Percentiles rank a stretch among this genome's conserved stretches.
Evolutionary conservation across 2,113 vertebrate genomes (phyloP).

Genomic region (Larimichthys crocea): DNA sequence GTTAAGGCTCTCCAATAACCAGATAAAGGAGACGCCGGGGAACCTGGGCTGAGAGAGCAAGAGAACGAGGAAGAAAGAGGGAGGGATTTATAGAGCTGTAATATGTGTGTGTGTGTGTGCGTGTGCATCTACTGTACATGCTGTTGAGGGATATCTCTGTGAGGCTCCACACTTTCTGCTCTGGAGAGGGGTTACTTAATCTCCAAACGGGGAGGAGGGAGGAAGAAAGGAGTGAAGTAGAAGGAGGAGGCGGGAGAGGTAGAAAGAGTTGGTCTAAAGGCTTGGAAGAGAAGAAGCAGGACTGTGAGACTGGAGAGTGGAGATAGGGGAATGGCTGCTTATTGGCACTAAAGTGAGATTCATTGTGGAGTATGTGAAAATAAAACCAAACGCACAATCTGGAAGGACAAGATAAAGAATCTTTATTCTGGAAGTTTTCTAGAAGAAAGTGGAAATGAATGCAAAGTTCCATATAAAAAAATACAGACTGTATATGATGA

Average conservation of each 20-base stretch:
- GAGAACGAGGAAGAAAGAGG: constrained; percentile 16
- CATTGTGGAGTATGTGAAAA: constrained; percentile 42
- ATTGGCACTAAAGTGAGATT: constrained; percentile 39
- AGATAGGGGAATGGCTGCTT: constrained; percentile 62
- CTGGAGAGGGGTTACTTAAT: constrained; percentile 40
- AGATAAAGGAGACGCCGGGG: constrained; percentile 65
- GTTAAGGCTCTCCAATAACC: constrained; percentile 71
- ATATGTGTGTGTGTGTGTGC: neutral
- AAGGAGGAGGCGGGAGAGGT: neutral
- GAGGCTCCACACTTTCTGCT: constrained; percentile 46
- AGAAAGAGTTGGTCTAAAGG: constrained; percentile 34
- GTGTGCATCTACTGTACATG: constrained; percentile 1
- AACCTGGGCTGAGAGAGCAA: constrained; percentile 45
- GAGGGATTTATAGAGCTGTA: constrained; percentile 7
- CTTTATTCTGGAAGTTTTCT: constrained; percentile 48
- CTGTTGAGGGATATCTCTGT: constrained; percentile 25
- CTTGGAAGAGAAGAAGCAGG: constrained; percentile 49
- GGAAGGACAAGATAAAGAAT: constrained; percentile 47
- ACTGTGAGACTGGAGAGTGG: constrained; percentile 53
- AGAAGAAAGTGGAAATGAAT: constrained; percentile 12
- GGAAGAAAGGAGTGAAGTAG: constrained; percentile 17
- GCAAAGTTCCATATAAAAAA: neutral
- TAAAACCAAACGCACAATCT: constrained; percentile 56
- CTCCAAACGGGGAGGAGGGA: constrained; percentile 34
- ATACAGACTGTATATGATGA: neutral